Conservation (phyloP, 2,888 invertebrate genomes). For the Clusia tigrina region DNA sequence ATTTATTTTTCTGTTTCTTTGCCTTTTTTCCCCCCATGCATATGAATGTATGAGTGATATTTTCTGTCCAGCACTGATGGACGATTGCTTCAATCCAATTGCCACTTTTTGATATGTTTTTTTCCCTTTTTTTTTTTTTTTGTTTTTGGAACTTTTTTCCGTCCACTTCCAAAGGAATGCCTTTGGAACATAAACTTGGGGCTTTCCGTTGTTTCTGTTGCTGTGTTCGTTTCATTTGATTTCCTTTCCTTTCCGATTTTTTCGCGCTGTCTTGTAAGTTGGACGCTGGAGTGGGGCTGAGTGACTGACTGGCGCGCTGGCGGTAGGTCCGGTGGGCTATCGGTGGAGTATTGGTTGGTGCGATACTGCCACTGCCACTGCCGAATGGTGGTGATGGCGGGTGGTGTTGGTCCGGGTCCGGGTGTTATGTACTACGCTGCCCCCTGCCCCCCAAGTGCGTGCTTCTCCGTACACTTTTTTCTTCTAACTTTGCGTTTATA, state of each 20-base stretch:
- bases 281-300: background rate
- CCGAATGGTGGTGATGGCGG: constrained; percentile 4
- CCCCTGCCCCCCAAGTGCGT: background rate
- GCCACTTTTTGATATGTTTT: constrained; percentile 20
- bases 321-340: constrained; percentile 19
- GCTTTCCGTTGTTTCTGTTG: background rate
- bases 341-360: constrained; percentile 17
- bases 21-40: background rate
- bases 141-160: constrained; percentile 21
- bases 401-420: constrained; percentile 11
- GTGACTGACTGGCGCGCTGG: background rate
- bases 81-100: constrained; percentile 31
- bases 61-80: constrained; percentile 15
- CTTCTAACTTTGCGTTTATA: constrained; percentile 1
- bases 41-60: too few relatives aligned
- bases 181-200: constrained; percentile 13
- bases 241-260: constrained; percentile 22
- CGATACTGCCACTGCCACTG: constrained; percentile 4
- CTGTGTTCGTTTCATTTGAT: too few relatives aligned
- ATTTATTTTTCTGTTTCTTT: background rate
- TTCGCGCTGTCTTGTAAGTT: constrained; percentile 7
- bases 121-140: constrained; percentile 15
- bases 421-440: constrained; percentile 18
- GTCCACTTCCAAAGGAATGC: background rate
- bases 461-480: too few relatives aligned